A percentile compares a stretch with the other conserved stretches of the same genome.
These are phyloP conservation scores for Urocitellus parryii DNA, from an alignment of 2,113 vertebrate species.

Conservation along the genomic window DNA sequence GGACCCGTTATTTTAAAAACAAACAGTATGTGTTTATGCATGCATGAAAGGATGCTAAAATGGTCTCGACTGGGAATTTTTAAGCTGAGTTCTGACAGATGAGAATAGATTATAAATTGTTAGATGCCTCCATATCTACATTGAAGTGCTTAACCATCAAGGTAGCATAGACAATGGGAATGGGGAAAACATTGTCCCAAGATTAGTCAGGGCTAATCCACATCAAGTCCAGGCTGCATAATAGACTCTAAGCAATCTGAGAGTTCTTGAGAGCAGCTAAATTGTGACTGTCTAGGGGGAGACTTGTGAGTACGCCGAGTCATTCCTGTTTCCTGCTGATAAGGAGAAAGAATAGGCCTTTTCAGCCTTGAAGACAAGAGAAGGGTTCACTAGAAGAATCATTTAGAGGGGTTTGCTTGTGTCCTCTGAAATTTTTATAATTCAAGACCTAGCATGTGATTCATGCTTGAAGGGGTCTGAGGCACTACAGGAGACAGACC, in stretches of 20 bases:
- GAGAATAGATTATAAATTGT: neutral
- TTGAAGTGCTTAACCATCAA: neutral
- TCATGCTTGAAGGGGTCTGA: neutral
- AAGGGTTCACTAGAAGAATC: neutral
- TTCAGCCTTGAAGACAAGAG: neutral
- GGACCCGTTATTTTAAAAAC: conserved; percentile 49
- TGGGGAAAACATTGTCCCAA: neutral
- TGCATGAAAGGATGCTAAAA: conserved; percentile 42
- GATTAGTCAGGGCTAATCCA: neutral
- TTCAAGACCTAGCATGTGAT: neutral
- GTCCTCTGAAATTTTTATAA: neutral
- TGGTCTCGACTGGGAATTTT: neutral
- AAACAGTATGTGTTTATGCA: conserved; percentile 39
- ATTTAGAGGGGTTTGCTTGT: neutral
- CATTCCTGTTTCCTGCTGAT: neutral
- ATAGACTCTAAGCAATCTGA: neutral
- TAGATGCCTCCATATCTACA: neutral
- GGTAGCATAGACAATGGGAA: neutral
- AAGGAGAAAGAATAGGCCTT: neutral
- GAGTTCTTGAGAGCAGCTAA: neutral
- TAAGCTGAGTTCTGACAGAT: neutral
- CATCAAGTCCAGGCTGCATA: neutral
- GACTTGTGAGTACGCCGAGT: neutral
- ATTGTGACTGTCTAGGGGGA: neutral
- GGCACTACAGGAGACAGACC: neutral